Evolutionary conservation across 2,797 vertebrate genomes (phyloP).

Genomic region (Yasuhikotakia modesta): DNA sequence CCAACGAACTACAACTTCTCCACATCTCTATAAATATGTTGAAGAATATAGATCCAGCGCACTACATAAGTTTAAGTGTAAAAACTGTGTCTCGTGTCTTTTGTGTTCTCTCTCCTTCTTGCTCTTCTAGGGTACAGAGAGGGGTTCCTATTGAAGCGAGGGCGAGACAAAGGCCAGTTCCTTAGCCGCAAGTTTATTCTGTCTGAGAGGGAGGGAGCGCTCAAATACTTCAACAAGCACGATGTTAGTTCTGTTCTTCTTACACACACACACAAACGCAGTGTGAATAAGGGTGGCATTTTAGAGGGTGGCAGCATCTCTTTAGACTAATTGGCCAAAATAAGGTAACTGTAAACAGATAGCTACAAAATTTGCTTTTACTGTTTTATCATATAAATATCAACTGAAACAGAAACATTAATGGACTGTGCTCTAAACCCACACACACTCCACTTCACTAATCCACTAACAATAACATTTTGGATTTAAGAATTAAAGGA

Average conservation of each 20-base stretch:
- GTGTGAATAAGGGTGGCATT: not conserved
- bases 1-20: conserved; percentile 1
- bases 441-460: not conserved
- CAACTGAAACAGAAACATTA: too few species aligned
- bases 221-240: conserved; percentile 98
- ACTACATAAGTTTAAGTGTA: not conserved
- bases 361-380: too few species aligned
- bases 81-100: not conserved
- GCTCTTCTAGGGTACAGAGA: conserved; percentile 87
- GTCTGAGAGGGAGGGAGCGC: conserved; percentile 90
- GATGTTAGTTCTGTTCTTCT: conserved; percentile 80
- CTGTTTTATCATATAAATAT: too few species aligned
- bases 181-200: conserved; percentile 94
- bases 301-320: not conserved
- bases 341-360: too few species aligned
- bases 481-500: not conserved
- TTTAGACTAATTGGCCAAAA: too few species aligned
- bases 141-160: conserved; percentile 96
- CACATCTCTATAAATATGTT: not conserved
- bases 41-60: not conserved
- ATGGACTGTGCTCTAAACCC: too few species aligned
- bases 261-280: not conserved
- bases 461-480: not conserved
- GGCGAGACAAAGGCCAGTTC: conserved; percentile 95
- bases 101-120: not conserved